Conservation (phyloP, 2,888 invertebrate genomes). For the Nyleta sp. region DNA sequence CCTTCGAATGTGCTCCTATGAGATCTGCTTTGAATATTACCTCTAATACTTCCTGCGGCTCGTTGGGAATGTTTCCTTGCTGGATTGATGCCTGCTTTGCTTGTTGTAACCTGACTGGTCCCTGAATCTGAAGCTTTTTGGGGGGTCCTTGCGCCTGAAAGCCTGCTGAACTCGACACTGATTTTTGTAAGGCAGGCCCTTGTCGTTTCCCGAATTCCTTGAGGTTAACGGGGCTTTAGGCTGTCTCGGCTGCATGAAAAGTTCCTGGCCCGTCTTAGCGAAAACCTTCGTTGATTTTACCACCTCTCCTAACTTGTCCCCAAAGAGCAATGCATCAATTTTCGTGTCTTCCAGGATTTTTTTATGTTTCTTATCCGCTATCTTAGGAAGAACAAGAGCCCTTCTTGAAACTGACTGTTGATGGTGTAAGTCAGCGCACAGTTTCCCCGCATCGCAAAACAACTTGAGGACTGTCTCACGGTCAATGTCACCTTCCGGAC, state of each 20-base stretch:
- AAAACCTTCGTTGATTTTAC: conserved; percentile 35
- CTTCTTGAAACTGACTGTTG: conserved; percentile 27
- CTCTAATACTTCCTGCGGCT: conserved; percentile 8
- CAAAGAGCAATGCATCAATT: conserved; percentile 34
- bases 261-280: conserved; percentile 19
- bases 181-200: conserved; percentile 8
- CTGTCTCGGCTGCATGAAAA: neutral
- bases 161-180: conserved; percentile 26
- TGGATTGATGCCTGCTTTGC: neutral
- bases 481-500: neutral
- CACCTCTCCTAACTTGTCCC: conserved; percentile 16
- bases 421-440: conserved; percentile 17
- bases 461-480: neutral
- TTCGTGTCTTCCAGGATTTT: conserved; percentile 30
- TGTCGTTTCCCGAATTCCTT: conserved; percentile 34
- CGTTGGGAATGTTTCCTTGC: neutral
- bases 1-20: too few relatives aligned
- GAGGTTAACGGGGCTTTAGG: neutral
- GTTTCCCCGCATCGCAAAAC: conserved; percentile 25
- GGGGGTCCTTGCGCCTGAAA: conserved; percentile 2
- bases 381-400: conserved; percentile 30
- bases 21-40: too few relatives aligned
- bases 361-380: conserved; percentile 15
- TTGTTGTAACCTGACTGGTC: neutral
- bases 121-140: neutral